Evolutionary conservation across 1,140 invertebrate genomes (phyloP), one percentile per base, ranked within the genome.

Genomic region (Diorhabda sublineata): DNA sequence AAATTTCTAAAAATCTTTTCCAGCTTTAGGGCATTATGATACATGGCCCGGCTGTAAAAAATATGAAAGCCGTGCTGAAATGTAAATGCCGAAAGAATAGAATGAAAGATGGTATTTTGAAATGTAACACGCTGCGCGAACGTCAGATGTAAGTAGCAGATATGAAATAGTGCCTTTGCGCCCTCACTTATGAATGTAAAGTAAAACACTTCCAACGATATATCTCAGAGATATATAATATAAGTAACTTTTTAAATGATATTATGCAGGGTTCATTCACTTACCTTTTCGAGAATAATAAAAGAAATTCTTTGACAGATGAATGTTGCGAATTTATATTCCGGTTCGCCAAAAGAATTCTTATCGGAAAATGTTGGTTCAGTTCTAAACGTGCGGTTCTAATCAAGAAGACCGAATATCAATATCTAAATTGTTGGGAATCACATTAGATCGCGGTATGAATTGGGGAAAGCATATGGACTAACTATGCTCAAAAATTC

Each of bases 91-190:
- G 69, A 76, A 76, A 75, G 74, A 76, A 76, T 75, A 67, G 73
- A 76, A 77, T 77, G 76, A 77, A 77, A 77, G 75, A 77, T 77
- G 76, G 74, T 74, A 72, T 76, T 75, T 76, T 77, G 76, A 77
- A 77, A 77, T 75, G 76, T 76, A 75, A 69, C 76, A 78, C 75
- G 74, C 74, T 70, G 74, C 71, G 73, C 74, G 69, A 69, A 74
- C 74, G 75, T 77, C 72, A 75, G 72, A 75, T 73, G 73, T 72
- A 71, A 71, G 74, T 73, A 75, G 69, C 72, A 75, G 74, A 77
- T 77, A 76, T 77, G 76, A 77, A 76, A 77, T 76, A 76, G 73
- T 77, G 74, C 69, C 70, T 44, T 63, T 67, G 61, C 69, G n/a
- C 47, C 47, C 69, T 73, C 73, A 76, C 74, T 77, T 77, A 77